Evolutionary conservation across 30 jellyfish, hydroid and myxozoan species (phyloP), one percentile per base, ranked within the genome.

Genomic region (Cassiopea xamachana): DNA sequence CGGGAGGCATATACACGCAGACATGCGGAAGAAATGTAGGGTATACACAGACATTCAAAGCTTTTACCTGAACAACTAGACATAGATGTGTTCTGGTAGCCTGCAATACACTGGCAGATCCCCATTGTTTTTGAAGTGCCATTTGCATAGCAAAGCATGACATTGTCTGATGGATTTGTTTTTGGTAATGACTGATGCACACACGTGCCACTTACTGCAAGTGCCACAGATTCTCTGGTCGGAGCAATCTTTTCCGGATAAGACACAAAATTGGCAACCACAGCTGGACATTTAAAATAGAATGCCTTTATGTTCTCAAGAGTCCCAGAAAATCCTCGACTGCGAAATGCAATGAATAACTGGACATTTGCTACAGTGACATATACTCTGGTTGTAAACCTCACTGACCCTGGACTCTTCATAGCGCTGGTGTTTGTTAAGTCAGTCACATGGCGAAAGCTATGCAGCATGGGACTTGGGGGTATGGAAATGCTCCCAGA

Each of bases 361-460:
- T 2, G 43, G 43, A 5, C 2, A 5, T 27, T 27, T 14, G 5
- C 83, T 73, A 46, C 27, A 48, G 83, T 14, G 7, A 73, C 64
- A 13, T 13, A 9, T 7, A 4, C 2, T 64, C 74, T 64, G 6
- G 27, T 9, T 4, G 74, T 9, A 64, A 64, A 64, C 27, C 2
- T 17, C 43, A 2, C 43, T 27, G 74, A 64, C 2, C 19, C 2
- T 64, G 43, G 15, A 2, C 6, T 13, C 15, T 64, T 16, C 6
- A 64, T 64, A 4, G 2, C 2, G 74, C 6, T 64, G 8, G 74
- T 73, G 12, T 7, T 73, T 12, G 60, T 46, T 4, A 73, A 62
- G 19, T 73, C 83, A 8, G 83, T 18, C 45, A 48, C 64, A 14
- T 73, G 83, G 3, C 14, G 83, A 73, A 5, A 45, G 83, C 39